Evolutionary conservation across 2,888 invertebrate genomes (phyloP).

Genomic region (Sclerodermus sp.): DNA sequence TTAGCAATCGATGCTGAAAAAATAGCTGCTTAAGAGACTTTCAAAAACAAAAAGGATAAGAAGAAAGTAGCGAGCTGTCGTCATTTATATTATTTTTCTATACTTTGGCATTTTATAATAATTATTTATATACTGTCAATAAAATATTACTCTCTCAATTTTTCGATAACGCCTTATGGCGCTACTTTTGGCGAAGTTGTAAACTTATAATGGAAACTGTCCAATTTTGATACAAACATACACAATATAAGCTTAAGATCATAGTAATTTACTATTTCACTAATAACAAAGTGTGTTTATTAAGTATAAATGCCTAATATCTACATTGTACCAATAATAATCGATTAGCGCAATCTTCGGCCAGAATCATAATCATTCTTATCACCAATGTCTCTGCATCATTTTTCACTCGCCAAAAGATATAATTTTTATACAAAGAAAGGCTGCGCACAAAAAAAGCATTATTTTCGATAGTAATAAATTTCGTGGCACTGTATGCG

Average conservation of each 20-base stretch:
- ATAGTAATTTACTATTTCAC: conserved; percentile 1
- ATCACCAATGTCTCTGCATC: conserved; percentile 8
- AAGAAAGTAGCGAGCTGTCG: conserved; percentile 34
- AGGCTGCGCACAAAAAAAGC: conserved; percentile 27
- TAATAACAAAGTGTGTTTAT: neutral
- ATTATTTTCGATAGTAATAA: conserved; percentile 40
- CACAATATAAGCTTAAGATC: neutral
- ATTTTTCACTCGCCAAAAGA: conserved; percentile 24
- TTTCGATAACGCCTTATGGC: conserved; percentile 37
- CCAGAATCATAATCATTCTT: neutral
- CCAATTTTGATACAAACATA: conserved; percentile 13
- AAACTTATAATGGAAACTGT: conserved; percentile 7
- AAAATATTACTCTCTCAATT: conserved; percentile 44
- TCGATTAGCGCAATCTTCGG: too few relatives aligned
- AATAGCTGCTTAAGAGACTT: conserved; percentile 45
- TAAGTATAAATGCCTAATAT: too few relatives aligned
- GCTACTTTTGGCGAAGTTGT: conserved; percentile 33
- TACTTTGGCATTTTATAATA: conserved; percentile 50
- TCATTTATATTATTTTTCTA: conserved; percentile 49
- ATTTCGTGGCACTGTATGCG: conserved; percentile 39
- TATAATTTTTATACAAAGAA: conserved; percentile 32
- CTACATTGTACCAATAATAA: too few relatives aligned
- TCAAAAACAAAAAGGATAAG: conserved; percentile 20
- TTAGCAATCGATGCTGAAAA: conserved; percentile 55
- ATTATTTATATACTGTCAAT: conserved; percentile 36